phyloP scores from a whole-genome alignment of 2,797 vertebrate genomes.

The Tapera naevia region DNA sequence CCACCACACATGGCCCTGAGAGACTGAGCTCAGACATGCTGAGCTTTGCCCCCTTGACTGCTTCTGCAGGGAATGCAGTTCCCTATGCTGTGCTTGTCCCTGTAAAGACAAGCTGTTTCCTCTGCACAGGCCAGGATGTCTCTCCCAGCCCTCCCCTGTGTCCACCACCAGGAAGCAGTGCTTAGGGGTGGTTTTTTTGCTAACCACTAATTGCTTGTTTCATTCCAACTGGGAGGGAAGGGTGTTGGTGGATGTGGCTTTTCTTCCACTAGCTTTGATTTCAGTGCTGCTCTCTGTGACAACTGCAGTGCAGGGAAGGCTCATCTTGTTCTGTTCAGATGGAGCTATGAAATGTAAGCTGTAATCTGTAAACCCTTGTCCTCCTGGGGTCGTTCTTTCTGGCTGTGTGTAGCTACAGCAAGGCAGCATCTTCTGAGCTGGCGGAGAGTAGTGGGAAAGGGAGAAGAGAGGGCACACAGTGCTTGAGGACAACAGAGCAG shows the following conservation, averaged over 20 bases:
- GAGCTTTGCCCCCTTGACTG: rapidly evolving
- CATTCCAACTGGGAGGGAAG: neutral
- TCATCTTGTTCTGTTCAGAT: neutral
- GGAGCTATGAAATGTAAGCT: neutral
- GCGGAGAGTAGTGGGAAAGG: neutral
- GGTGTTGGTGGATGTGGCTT: neutral
- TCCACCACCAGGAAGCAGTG: neutral
- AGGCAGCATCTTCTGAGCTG: neutral
- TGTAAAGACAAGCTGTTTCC: neutral
- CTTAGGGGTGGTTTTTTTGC: neutral
- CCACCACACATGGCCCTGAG: rapidly evolving
- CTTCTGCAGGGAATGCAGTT: neutral
- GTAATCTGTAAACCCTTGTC: neutral
- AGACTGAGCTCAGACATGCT: neutral
- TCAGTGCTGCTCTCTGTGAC: neutral
- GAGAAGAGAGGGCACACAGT: neutral
- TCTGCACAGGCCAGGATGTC: neutral
- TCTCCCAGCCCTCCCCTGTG: neutral
- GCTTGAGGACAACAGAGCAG: neutral
- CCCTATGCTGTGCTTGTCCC: rapidly evolving
- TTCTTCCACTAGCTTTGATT: neutral
- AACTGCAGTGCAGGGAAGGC: neutral
- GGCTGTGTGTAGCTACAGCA: neutral
- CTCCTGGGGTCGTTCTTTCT: neutral
- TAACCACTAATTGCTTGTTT: neutral